A percentile compares a stretch with the other conserved stretches of the same genome.
Conservation (phyloP, 2,888 invertebrate genomes). For the Drosophila diplacantha region DNA sequence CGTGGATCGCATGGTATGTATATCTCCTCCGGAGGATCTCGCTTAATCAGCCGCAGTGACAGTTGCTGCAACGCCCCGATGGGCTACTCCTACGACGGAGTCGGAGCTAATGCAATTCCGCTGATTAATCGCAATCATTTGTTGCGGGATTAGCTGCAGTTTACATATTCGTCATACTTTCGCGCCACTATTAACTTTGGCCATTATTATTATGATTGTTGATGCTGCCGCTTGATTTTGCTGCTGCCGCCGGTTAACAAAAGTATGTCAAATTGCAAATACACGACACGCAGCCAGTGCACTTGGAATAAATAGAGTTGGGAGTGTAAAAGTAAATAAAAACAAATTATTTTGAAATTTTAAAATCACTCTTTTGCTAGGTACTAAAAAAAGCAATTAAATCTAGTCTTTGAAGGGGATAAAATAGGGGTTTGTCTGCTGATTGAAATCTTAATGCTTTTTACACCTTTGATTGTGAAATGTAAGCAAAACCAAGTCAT, state of each 20-base stretch:
- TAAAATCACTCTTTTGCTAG: neutral
- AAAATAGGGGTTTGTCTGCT: neutral
- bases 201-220: slow-evolving; percentile 71
- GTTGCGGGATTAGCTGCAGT: slow-evolving; percentile 72
- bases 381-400: neutral
- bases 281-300: slow-evolving; percentile 61
- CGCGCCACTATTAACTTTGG: slow-evolving; percentile 68
- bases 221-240: slow-evolving; percentile 29
- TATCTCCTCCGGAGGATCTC: slow-evolving; percentile 47
- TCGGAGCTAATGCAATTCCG: slow-evolving; percentile 68
- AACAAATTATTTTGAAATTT: neutral
- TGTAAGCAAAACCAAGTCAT: neutral
- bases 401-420: too few species aligned
- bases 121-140: slow-evolving; percentile 73
- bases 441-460: neutral
- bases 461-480: neutral
- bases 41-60: slow-evolving; percentile 72
- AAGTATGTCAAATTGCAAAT: slow-evolving; percentile 68
- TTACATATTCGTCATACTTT: slow-evolving; percentile 71
- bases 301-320: slow-evolving; percentile 14
- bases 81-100: slow-evolving; percentile 9
- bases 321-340: neutral
- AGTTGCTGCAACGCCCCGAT: slow-evolving; percentile 65
- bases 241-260: slow-evolving; percentile 45
- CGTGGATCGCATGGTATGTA: slow-evolving; percentile 22